These are phyloP conservation scores for Drosophila kambysellisi DNA, from an alignment of 2,888 invertebrate genomes.

Conservation along the genomic window DNA sequence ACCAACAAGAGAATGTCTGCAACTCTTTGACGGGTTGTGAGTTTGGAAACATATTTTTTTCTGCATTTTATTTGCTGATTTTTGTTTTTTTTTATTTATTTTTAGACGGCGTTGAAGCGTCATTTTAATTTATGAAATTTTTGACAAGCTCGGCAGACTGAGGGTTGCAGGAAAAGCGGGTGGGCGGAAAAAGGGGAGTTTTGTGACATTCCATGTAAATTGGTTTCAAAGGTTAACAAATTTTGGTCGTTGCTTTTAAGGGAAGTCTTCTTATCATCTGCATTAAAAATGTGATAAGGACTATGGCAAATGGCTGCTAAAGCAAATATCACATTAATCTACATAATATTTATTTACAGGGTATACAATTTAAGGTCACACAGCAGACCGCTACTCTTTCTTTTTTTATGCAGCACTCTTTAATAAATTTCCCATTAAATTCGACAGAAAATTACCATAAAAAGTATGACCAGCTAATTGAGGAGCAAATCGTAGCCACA, in stretches of 20 bases:
- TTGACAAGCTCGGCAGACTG: constrained; percentile 34
- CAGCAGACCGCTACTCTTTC: neutral
- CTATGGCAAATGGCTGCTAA: neutral
- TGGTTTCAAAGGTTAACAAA: neutral
- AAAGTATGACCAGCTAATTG: constrained; percentile 44
- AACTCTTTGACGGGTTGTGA: constrained; percentile 52
- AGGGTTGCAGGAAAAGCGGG: neutral
- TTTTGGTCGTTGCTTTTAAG: neutral
- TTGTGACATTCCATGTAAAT: constrained; percentile 9
- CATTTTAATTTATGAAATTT: constrained; percentile 75
- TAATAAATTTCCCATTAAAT: constrained; percentile 7
- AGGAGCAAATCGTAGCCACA: constrained; percentile 46
- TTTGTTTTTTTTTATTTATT: neutral
- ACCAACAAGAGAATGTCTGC: constrained; percentile 41
- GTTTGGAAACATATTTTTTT: constrained; percentile 23
- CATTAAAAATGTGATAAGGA: neutral
- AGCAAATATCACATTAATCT: neutral
- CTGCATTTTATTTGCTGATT: constrained; percentile 6
- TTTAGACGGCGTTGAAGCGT: constrained; percentile 46
- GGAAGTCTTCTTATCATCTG: too few species aligned
- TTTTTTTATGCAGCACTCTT: neutral
- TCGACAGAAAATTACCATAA: constrained; percentile 15
- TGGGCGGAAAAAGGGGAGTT: neutral
- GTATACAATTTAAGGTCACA: neutral
- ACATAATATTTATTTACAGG: neutral